Base-by-base conservation (phyloP, 1,140 invertebrate species). In the Rhysida immarginata region DNA sequence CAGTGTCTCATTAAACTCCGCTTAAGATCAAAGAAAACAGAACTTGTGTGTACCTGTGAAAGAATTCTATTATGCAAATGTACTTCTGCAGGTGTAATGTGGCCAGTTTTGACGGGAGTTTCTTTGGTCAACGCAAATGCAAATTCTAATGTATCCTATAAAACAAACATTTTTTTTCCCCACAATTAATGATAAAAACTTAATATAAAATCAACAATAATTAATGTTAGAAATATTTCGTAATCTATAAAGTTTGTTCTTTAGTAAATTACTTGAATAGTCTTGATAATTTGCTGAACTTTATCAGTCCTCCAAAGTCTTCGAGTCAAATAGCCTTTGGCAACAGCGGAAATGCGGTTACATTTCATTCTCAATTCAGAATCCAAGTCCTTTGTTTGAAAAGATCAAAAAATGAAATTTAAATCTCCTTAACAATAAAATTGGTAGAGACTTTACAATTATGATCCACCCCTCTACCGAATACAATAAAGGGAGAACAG, bases 271-370 rank as follows among this genome's bases (percentile, higher is more conserved):
- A 55, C 85, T 60, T 76, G 75, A 59, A 91, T 87, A 21, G 83
- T 87, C 71, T 84, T 81, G 58, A 90, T 84, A 16, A 88, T 75
- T 35, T 74, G 72, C 66, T 87, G 81, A 2, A 91, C 82, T 62
- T 83, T 81, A 64, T 86, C 83, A 1, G 87, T 88, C 53, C 71
- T 75, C 68, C 91, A 78, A 41, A 92, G 71, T 58, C 87, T 77
- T 43, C 89, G 77, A 26, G 82, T 80, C 53, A 92, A 71, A 68
- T 80, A 91, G 1, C 89, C 89, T 65, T 79, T 82, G n/a, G 77
- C 80, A 63, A 77, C 75, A 23, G 87, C 85, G 58, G 80, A 80
- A 54, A 92, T 54, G 49, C 62, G 62, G 27, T 68, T 65, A 65
- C 72, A 74, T 53, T 68, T 72, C 11, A 42, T 55, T 62, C 67